Evolutionary conservation across 35 echinoderm and acorn worm species (phyloP), one percentile per base, ranked within the genome.

Genomic region (Apostichopus californicus): DNA sequence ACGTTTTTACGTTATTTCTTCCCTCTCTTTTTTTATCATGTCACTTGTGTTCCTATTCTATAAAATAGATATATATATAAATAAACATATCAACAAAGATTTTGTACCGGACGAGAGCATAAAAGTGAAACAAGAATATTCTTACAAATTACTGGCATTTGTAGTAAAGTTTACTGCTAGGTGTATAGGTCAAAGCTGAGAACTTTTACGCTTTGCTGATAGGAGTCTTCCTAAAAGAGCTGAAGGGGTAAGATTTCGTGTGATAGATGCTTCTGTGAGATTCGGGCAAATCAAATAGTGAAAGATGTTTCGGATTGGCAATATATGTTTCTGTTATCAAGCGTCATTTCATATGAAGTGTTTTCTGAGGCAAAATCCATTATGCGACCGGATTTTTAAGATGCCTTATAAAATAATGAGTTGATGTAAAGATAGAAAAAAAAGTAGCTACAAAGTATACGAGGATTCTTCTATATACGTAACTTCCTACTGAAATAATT

Each of bases 311-410:
- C 57, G 6, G 11, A 60, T 8, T 6, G 57, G 57, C 57, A 60
- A 6, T 60, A 11, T 60, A 60, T 60, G 57, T 8, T 60, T 60
- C 57, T 60, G 57, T 60, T 60, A 60, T 60, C 6, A 11, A 6
- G 57, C 11, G 53, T 83, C 15, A 83, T 83, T 18, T n/a, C 2
- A 83, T 28, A 13, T 83, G 52, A 56, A 83, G 80, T 83, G 80
- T 83, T 56, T 83, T 83, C 17, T 83, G 34, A 83, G 80, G 80
- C 54, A 55, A 83, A 83, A 83, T 56, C 80, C 80, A 83, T 83
- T 83, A 83, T 83, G 52, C 34, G 80, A 83, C 28, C 71, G 71
- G 71, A 73, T 73, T 73, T 73, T 17, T 1, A 73, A 73, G 71
- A 73, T 73, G 5, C 1, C 18, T 23, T 23, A 79, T 17, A 52